phyloP scores from a whole-genome alignment of 2,797 vertebrate species.

The Mastacembelus armatus region DNA sequence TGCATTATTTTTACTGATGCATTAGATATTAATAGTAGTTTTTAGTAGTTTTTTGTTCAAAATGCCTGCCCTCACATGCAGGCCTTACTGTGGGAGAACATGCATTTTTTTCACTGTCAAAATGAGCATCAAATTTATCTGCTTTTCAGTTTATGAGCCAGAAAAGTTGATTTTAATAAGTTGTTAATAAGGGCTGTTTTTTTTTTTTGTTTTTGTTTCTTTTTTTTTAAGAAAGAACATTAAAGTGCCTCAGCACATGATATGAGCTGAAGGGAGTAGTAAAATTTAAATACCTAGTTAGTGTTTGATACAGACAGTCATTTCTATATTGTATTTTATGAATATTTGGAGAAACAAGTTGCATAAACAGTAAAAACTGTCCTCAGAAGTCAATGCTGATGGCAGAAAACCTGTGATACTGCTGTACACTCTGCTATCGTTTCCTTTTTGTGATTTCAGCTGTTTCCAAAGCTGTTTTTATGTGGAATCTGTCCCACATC shows the following conservation, averaged over 20 bases:
- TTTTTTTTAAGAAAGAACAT: too few relatives aligned
- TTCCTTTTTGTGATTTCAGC: constrained; percentile 22
- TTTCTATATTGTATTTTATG: constrained; percentile 13
- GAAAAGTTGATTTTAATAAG: constrained; percentile 13
- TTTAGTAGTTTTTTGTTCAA: too few relatives aligned
- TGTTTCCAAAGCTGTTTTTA: constrained; percentile 31
- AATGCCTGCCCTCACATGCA: too few relatives aligned
- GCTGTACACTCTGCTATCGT: constrained; percentile 7
- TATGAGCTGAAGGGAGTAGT: constrained; percentile 7
- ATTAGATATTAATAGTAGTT: not conserved
- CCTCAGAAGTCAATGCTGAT: constrained; percentile 4
- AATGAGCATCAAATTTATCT: not conserved
- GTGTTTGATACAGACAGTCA: constrained; percentile 1
- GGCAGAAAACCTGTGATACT: not conserved
- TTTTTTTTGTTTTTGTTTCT: too few relatives aligned
- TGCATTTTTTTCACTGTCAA: not conserved
- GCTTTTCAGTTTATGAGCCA: not conserved
- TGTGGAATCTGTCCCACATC: constrained; percentile 36
- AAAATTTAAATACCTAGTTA: constrained; percentile 11
- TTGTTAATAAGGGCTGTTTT: not conserved
- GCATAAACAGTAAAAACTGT: not conserved
- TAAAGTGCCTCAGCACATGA: not conserved
- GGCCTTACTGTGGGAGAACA: not conserved
- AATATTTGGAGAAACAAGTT: constrained; percentile 2
- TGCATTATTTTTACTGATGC: not conserved